Conservation (phyloP, 2,888 invertebrate genomes). For the Biston betularia region DNA sequence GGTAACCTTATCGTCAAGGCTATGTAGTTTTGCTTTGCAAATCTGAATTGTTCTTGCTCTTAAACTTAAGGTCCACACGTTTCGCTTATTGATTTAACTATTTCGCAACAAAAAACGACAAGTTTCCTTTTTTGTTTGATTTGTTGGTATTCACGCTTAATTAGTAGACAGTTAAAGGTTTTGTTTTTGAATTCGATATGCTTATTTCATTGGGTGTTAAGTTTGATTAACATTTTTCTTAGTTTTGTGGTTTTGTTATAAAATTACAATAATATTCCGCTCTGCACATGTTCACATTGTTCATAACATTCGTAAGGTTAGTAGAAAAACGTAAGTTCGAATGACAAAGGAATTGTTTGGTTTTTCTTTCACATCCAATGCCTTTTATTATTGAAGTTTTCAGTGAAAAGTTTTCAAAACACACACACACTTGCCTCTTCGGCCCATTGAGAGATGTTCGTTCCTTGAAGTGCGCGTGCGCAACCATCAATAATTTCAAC, state of each 20-base stretch:
- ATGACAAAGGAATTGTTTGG: constrained; percentile 37
- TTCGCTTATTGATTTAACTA: constrained; percentile 39
- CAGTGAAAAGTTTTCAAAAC: constrained; percentile 71
- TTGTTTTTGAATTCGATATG: constrained; percentile 33
- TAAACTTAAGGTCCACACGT: constrained; percentile 32
- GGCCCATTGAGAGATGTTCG: constrained; percentile 66
- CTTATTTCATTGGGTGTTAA: constrained; percentile 26
- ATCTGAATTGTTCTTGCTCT: constrained; percentile 28
- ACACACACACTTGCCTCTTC: constrained; percentile 68
- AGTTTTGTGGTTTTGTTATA: constrained; percentile 16
- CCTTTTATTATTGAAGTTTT: constrained; percentile 44
- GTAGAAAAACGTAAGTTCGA: constrained; percentile 25
- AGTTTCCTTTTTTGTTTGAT: constrained; percentile 35
- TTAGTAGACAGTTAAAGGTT: constrained; percentile 39
- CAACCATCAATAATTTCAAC: constrained; percentile 58
- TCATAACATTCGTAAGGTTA: constrained; percentile 14
- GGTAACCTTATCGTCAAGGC: constrained; percentile 27
- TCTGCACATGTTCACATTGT: neutral
- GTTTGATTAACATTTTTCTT: constrained; percentile 22
- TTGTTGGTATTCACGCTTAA: constrained; percentile 41
- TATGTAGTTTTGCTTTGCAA: constrained; percentile 35
- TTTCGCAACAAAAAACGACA: constrained; percentile 28
- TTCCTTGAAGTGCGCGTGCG: constrained; percentile 80
- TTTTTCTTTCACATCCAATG: constrained; percentile 26
- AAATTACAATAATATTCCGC: constrained; percentile 9